phyloP scores from a whole-genome alignment of 2,113 vertebrate genomes.

The Leptodactylus fuscus region DNA sequence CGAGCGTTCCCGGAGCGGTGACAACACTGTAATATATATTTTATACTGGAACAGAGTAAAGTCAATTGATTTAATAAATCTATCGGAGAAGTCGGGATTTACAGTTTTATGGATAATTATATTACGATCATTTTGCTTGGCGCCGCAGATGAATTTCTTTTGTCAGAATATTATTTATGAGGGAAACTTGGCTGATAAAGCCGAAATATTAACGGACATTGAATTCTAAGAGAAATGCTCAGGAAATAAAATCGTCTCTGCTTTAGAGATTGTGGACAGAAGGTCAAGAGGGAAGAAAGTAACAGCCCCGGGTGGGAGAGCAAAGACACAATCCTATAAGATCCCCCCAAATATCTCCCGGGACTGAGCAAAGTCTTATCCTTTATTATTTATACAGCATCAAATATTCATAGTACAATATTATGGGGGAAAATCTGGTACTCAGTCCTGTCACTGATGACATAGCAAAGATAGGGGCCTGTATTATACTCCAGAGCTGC shows the following conservation, averaged over 20 bases:
- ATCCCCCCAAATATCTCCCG: too few species aligned
- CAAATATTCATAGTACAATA: too few species aligned
- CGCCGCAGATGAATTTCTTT: constrained; percentile 13
- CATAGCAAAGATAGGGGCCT: too few species aligned
- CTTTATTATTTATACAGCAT: neutral
- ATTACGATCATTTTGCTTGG: constrained; percentile 36
- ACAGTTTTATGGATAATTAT: constrained; percentile 52
- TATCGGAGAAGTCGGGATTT: constrained; percentile 25
- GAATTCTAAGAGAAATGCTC: neutral
- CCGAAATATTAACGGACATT: neutral
- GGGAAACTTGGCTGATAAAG: neutral
- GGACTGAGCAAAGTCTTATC: neutral
- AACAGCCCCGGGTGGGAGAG: too few species aligned
- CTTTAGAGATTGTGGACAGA: neutral
- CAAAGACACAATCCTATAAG: too few species aligned
- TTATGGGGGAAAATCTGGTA: too few species aligned
- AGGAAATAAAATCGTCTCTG: neutral
- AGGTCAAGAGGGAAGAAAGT: neutral
- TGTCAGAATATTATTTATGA: constrained; percentile 22
- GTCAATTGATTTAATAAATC: constrained; percentile 26
- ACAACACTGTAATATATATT: constrained; percentile 5
- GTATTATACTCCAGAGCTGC: too few species aligned
- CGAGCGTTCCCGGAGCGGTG: neutral
- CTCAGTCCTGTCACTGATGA: too few species aligned
- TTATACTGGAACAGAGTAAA: neutral